Conservation (phyloP, 2,797 vertebrate species). For the Channallabes apus region DNA sequence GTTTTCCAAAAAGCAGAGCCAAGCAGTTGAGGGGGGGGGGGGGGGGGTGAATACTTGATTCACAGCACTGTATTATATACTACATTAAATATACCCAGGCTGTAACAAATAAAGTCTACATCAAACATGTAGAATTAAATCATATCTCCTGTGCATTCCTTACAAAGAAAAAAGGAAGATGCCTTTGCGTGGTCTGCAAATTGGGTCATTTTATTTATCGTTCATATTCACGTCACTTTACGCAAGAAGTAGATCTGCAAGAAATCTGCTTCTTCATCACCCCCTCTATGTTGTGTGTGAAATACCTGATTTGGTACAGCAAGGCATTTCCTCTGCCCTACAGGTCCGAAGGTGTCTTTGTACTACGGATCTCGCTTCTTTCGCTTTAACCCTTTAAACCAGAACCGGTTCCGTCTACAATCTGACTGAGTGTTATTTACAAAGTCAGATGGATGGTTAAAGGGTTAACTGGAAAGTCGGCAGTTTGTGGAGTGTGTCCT, state of each 20-base stretch:
- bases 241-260: conserved; percentile 8
- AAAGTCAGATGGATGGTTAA: conserved; percentile 31
- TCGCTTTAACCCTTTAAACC: conserved; percentile 52
- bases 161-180: conserved; percentile 14
- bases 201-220: conserved; percentile 35
- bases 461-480: conserved; percentile 50
- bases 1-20: not conserved
- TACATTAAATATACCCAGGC: not conserved
- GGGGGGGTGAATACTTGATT: not conserved
- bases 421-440: not conserved
- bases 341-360: conserved; percentile 7
- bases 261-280: conserved; percentile 25
- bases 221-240: conserved; percentile 11
- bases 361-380: conserved; percentile 32
- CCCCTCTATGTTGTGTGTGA: conserved; percentile 37
- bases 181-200: conserved; percentile 42
- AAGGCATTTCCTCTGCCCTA: conserved; percentile 41
- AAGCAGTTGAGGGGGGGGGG: not conserved
- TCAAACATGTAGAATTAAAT: conserved; percentile 5
- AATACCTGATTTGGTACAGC: conserved; percentile 48
- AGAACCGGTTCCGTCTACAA: not conserved
- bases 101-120: conserved; percentile 22
- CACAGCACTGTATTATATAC: not conserved
- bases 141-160: conserved; percentile 7
- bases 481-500: conserved; percentile 40